These are phyloP conservation scores for Carettochelys insculpta DNA, from an alignment of 2,113 vertebrate genomes.

Conservation along the genomic window DNA sequence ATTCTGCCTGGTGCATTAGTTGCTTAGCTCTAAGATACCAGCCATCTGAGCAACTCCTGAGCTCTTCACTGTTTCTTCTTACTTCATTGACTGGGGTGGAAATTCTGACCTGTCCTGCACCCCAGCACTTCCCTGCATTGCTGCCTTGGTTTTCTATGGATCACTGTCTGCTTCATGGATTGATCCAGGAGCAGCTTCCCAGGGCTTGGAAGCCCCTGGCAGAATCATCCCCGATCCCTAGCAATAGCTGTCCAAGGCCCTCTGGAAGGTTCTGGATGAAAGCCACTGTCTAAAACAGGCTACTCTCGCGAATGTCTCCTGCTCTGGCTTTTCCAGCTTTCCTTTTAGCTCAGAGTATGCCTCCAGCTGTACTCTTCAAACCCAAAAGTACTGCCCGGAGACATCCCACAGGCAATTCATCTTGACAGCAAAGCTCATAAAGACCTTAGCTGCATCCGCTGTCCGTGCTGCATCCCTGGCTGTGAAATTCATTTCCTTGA, in stretches of 20 bases:
- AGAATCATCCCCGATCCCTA: background rate
- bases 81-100: background rate
- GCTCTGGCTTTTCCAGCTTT: background rate
- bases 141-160: background rate
- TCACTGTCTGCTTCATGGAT: background rate
- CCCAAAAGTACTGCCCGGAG: background rate
- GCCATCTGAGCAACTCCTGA: background rate
- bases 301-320: background rate
- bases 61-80: background rate
- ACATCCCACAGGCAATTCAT: background rate
- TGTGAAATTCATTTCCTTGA: background rate
- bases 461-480: background rate
- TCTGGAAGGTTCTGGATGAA: background rate
- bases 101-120: background rate
- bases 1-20: background rate
- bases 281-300: background rate
- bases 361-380: background rate
- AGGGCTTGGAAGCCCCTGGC: background rate
- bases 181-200: background rate
- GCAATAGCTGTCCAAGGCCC: background rate
- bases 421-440: rapidly evolving
- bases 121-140: background rate
- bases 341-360: background rate
- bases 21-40: background rate
- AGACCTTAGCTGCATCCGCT: background rate